These are phyloP conservation scores for Sussaba pulchella DNA, from an alignment of 2,888 invertebrate species.

Conservation along the genomic window DNA sequence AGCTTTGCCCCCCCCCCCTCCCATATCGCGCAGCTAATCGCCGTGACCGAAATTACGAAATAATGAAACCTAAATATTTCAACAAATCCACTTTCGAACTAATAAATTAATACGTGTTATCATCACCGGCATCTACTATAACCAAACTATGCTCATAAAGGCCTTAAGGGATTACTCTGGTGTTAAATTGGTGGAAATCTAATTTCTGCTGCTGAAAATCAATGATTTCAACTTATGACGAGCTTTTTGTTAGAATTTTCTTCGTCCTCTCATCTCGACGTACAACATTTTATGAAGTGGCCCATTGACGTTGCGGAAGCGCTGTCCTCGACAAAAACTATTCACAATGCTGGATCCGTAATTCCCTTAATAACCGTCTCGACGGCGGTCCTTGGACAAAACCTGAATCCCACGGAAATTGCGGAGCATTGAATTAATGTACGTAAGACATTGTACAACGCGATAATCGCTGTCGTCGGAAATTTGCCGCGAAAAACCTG, in stretches of 20 bases:
- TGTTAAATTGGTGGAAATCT: too few species aligned
- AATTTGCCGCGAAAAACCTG: too few species aligned
- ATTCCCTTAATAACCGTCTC: too few species aligned
- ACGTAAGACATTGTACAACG: too few species aligned
- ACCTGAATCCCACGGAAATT: background rate
- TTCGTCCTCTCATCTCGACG: too few species aligned
- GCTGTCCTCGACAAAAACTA: background rate
- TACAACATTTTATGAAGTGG: background rate
- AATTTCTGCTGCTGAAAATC: too few species aligned
- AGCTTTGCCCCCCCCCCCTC: background rate
- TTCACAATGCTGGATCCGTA: background rate
- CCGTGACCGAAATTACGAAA: background rate
- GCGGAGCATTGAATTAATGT: background rate
- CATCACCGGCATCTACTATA: background rate
- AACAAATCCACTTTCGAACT: constrained; percentile 1
- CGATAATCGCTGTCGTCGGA: too few species aligned
- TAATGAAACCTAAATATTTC: background rate
- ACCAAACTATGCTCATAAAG: background rate
- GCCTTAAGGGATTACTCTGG: background rate
- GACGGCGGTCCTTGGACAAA: background rate
- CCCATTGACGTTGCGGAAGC: background rate
- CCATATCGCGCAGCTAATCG: background rate
- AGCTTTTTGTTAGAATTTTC: too few species aligned
- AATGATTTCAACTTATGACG: too few species aligned
- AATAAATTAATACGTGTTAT: background rate